Base-by-base conservation (phyloP, 2,113 vertebrate genomes). In the Pipa parva region DNA sequence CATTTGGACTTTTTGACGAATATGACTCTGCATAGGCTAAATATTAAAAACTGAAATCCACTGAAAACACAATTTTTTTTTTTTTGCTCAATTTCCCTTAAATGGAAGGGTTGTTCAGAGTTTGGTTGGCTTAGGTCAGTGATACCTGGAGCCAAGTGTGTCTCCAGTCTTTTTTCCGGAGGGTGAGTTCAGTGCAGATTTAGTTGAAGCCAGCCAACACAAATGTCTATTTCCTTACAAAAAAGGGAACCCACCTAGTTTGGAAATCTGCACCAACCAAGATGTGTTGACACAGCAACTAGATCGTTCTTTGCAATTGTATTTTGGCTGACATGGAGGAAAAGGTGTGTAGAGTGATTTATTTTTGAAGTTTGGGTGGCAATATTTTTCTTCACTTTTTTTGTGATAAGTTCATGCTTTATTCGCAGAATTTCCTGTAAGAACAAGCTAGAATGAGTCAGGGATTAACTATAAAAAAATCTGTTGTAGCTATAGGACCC, bases 91-190 rank as follows among this genome's bases (percentile, higher is more conserved):
- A n/a, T n/a, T 42, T 42, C 15, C 13, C 3, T 17, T 42, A n/a
- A 6, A 27, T 52, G 22, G 22, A 52, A 52, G 26, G 25, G 50
- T 3, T 26, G 3, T 13, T 52, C 22, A 25, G 26, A 13, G 26
- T 48, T 57, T 31, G 25, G 10, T 33, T 57, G 39, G 63, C 20
- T 28, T 15, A 15, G 8, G 25, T 13, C n/a, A 21, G 11, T 46
- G 51, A 65, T 39, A 56, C 63, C 51, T 55, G 54, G 36, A 56
- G 63, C 51, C 24, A 26, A 37, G 31, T 31, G 29, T 18, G 50
- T 50, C 29, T 51, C 10, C 28, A 11, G 58, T 7, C 48, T 63
- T 36, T 6, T 36, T 56, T 56, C 52, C 27, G 4, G 26, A 29
- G n/a, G 27, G 52, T 15, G 28, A 31, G 27, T 31, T 28, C 27